Evolutionary conservation across 1,140 invertebrate species (phyloP), one percentile per base, ranked within the genome.

Genomic region (Trichoplusia ni): DNA sequence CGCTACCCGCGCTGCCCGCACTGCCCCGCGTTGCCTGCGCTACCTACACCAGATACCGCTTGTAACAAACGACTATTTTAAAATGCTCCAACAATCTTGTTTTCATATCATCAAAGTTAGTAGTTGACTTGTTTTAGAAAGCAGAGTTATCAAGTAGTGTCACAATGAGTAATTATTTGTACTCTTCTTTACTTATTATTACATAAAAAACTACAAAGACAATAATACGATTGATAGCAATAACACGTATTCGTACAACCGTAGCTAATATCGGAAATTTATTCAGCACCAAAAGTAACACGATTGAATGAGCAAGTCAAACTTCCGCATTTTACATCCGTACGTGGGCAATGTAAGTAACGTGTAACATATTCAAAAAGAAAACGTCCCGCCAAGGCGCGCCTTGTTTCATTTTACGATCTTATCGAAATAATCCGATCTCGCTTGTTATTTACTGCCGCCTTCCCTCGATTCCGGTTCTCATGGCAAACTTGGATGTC

Each of bases 351-450:
- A 73, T 71, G 68, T 70, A 67, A 71, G 60, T 73, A 73, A 73
- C 70, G 64, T 76, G 75, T 73, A 79, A 82, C 71, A 75, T 82
- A 84, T 85, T 85, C 84, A 84, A 80, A 80, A 77, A 79, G 81
- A 80, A 82, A 83, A 84, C 75, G 79, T 84, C 81, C 82, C 77
- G 70, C 70, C 66, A 78, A 78, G 77, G 71, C 81, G 67, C 73
- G 77, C 75, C 79, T 86, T 90, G 82, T 86, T 90, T 89, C 86
- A 84, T 88, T 86, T 86, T 88, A 90, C 81, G 86, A 88, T 86
- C 83, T 90, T 89, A 89, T 90, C 88, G 85, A 89, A 87, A 90
- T 90, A 89, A 89, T 90, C 84, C 84, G 83, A 89, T 89, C 88
- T 85, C 73, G 67, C 75, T 82, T 82, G 82, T 89, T 90, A 89